phyloP scores from a whole-genome alignment of 2,888 invertebrate species.

The Cryptophagus acutangulus region DNA sequence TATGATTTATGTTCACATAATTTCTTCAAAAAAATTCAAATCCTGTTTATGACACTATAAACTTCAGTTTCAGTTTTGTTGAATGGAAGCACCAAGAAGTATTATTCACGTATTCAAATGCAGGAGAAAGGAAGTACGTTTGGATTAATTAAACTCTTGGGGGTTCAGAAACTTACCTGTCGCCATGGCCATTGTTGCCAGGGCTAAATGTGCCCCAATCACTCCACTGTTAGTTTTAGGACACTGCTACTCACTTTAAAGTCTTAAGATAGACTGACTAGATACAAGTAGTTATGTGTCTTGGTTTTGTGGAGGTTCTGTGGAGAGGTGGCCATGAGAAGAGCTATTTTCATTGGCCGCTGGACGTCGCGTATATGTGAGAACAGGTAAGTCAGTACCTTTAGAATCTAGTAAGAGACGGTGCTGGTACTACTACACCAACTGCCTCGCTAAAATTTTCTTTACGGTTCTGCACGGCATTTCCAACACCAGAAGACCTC shows the following conservation, averaged over 20 bases:
- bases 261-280: conserved; percentile 39
- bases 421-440: conserved; percentile 20
- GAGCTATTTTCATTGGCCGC: conserved; percentile 30
- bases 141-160: no score
- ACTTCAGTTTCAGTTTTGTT: no score
- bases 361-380: conserved; percentile 25
- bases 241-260: conserved; percentile 38
- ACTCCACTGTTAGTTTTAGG: conserved; percentile 36
- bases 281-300: conserved; percentile 32
- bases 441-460: conserved; percentile 13
- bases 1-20: no score
- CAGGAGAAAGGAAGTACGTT: no score
- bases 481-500: conserved; percentile 21
- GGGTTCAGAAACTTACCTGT: conserved; percentile 34
- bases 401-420: conserved; percentile 19
- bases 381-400: conserved; percentile 30
- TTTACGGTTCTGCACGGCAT: conserved; percentile 24
- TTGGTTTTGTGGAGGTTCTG: no score
- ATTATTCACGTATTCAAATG: no score
- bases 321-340: conserved; percentile 32
- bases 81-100: no score
- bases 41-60: no score
- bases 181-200: conserved; percentile 39
- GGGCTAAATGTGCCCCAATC: conserved; percentile 36
- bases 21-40: no score